Evolutionary conservation across 2,113 vertebrate species (phyloP), one percentile per base, ranked within the genome.

Genomic region (Pseudois nayaur): DNA sequence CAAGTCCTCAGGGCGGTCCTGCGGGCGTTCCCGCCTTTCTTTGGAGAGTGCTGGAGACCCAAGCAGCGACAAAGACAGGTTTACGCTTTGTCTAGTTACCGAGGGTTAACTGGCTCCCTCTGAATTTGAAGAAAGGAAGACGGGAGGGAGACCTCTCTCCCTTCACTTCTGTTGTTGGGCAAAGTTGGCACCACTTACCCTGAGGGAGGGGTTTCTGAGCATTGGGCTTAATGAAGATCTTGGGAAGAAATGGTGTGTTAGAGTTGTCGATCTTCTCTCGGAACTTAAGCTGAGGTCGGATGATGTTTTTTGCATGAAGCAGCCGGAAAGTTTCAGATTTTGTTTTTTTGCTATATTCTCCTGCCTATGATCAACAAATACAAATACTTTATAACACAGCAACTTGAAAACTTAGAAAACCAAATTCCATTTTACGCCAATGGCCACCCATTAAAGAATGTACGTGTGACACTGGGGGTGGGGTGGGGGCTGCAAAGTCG

Each of bases 251-350:
- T 0, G 99, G 99, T 0, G 99, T 99, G 98, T 99, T 99, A 98
- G 99, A 99, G 98, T 99, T 99, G 98, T 99, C 99, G 6, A 99
- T 98, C 98, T 99, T 99, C 76, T 99, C 99, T 52, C 98, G 99
- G 97, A 99, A 99, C 97, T 98, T 99, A 27, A 99, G 98, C 98
- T 99, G 99, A 9, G 99, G 99, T 36, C 99, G 99, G 45, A 98
- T 86, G 78, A 99, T 99, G 92, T 99, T 99, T 98, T 99, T 99
- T 87, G 99, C 99, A 1, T 99, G 99, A 91, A 99, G 99, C 74
- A 99, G 98, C 19, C 99, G 99, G 98, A 99, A 99, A 1, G 99
- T 99, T 98, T 99, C 99, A 2, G 99, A 97, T 8, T 98, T 99
- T 60, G 97, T n/a, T 91, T 98, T 98, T 85, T 98, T 99, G 79